Base-by-base conservation (phyloP, 92 coral and sea anemone species). In the Palythoa caribaeorum region DNA sequence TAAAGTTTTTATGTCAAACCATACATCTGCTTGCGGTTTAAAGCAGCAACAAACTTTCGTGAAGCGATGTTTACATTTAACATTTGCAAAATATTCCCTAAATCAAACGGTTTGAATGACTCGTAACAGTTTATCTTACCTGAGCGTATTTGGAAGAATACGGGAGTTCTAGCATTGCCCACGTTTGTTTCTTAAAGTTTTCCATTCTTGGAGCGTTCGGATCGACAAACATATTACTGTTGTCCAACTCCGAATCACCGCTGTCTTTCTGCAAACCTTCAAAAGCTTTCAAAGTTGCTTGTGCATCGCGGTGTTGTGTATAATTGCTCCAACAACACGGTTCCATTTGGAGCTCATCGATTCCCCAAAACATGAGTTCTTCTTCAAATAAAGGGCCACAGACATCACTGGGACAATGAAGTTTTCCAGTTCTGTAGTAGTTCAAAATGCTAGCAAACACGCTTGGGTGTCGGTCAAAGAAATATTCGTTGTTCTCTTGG, bases 281-380 rank as follows among this genome's bases (percentile, higher is more conserved):
- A 63, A 97, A 97, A 8, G 98, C 99, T 80, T 97, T 97, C 0
- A 95, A 91, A 19, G 98, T 95, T 1, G 95, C 98, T 70, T 94
- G 98, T 0, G 99, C 99, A 1, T 97, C 98, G 6, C 99, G 90
- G 77, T 97, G 99, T 39, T 96, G 98, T 0, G 99, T 97, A 78
- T 97, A 97, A 71, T 96, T 97, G 44, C 98, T 95, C 99, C 99
- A 97, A 38, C 99, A 97, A 87, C 99, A 97, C 21, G 99, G 99
- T 83, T 97, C 99, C 99, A 97, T 97, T 73, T 97, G 99, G 15
- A 97, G 89, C 50, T 97, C 99, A 76, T 97, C 99, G 28, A 97
- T 97, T 38, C 99, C 99, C 99, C 99, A 97, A 79, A 95, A 97
- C 20, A 88, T 90, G 39, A 97, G 92, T 86, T 97, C 99, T 59